Conservation (phyloP, 2,113 vertebrate genomes). For the Ochotona curzoniae region DNA sequence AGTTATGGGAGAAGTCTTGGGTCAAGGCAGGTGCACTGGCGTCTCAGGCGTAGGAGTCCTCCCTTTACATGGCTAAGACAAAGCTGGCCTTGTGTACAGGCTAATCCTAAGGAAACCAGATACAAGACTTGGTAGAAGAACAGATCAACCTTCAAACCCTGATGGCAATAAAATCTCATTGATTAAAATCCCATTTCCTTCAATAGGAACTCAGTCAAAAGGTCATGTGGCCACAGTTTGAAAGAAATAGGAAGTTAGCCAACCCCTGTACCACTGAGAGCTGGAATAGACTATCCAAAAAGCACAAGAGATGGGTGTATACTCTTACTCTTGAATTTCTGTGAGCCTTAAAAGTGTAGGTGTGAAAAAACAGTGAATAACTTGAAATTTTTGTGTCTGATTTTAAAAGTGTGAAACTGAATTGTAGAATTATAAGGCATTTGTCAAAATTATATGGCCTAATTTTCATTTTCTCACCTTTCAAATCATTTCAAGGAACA, state of each 20-base stretch:
- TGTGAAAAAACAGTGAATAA: background rate
- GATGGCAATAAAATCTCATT: conserved; percentile 32
- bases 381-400: background rate
- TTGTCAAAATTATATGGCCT: conserved; percentile 21
- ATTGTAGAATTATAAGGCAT: conserved; percentile 2
- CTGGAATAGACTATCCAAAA: background rate
- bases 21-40: background rate
- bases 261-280: background rate
- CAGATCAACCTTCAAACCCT: background rate
- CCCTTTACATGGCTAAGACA: background rate
- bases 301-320: background rate
- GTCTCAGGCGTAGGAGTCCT: background rate
- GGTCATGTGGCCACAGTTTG: conserved; percentile 61
- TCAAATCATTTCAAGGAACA: conserved; percentile 27
- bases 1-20: background rate
- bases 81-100: conserved; percentile 7
- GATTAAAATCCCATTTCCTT: conserved; percentile 64
- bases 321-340: background rate
- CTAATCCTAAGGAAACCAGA: background rate
- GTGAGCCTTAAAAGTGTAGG: background rate
- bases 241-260: conserved; percentile 57
- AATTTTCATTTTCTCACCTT: conserved; percentile 41
- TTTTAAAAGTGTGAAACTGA: conserved; percentile 7
- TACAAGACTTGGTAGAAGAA: conserved; percentile 32
- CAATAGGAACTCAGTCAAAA: conserved; percentile 29